Evolutionary conservation across 2,888 invertebrate genomes (phyloP).

Genomic region (Tetheella fluctuosa): DNA sequence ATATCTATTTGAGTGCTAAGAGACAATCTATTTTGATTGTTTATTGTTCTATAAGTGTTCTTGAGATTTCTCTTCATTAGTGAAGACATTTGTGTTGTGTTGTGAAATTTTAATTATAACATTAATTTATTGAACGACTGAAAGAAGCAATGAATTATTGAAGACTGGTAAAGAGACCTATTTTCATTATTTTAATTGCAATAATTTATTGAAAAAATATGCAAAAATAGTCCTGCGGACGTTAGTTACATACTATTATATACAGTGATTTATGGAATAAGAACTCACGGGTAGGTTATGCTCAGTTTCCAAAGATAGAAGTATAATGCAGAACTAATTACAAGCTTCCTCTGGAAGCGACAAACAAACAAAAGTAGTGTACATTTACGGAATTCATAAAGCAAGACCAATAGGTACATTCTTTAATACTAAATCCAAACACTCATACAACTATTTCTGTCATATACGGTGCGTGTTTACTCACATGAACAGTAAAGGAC

Average conservation of each 20-base stretch:
- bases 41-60: constrained; percentile 11
- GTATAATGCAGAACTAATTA: constrained; percentile 5
- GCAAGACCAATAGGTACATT: constrained; percentile 34
- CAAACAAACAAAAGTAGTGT: not conserved
- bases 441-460: constrained; percentile 55
- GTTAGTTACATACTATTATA: not conserved
- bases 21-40: constrained; percentile 12
- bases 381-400: constrained; percentile 22
- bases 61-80: constrained; percentile 13
- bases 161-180: too few species aligned
- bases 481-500: constrained; percentile 64
- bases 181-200: too few species aligned
- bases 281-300: too few species aligned
- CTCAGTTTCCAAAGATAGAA: not conserved
- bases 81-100: not conserved
- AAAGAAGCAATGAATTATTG: too few species aligned
- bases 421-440: constrained; percentile 52
- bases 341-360: not conserved
- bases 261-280: too few species aligned
- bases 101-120: constrained; percentile 10
- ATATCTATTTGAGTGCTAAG: constrained; percentile 16
- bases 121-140: not conserved
- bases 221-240: too few species aligned
- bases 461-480: constrained; percentile 38
- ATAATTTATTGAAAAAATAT: too few species aligned